phyloP scores from a whole-genome alignment of 1,140 invertebrate species.

The Zelostemma sp. region DNA sequence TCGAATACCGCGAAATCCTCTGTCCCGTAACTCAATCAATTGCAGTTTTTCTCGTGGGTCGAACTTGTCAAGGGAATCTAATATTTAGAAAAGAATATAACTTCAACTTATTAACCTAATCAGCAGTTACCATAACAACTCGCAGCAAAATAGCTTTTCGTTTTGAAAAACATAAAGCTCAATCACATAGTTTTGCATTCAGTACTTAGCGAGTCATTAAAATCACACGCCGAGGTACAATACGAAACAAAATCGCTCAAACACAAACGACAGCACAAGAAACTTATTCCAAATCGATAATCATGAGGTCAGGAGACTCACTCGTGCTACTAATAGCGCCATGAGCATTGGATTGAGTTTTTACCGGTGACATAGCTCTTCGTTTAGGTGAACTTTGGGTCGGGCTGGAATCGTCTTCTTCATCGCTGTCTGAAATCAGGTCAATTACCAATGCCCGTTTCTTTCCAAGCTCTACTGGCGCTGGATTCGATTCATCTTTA shows the following conservation, averaged over 20 bases:
- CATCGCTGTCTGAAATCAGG: conserved; percentile 66
- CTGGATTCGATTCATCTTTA: conserved; percentile 62
- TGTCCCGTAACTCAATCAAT: too few species aligned
- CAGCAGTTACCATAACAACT: too few species aligned
- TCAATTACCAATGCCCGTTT: conserved; percentile 63
- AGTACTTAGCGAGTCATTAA: background rate
- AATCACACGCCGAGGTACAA: background rate
- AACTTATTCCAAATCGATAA: conserved; percentile 66
- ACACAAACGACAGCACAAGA: conserved; percentile 21
- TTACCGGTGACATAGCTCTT: conserved; percentile 54
- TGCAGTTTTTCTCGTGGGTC: too few species aligned
- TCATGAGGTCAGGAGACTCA: conserved; percentile 67
- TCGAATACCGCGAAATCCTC: too few species aligned
- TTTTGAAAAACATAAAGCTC: too few species aligned
- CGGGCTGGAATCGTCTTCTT: conserved; percentile 52
- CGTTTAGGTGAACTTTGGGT: conserved; percentile 57
- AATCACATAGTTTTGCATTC: too few species aligned
- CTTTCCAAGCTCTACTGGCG: conserved; percentile 54
- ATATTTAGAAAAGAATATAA: too few species aligned
- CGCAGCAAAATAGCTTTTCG: too few species aligned
- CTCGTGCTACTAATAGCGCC: conserved; percentile 66
- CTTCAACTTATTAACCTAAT: too few species aligned
- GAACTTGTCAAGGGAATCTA: too few species aligned
- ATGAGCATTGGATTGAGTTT: conserved; percentile 56
- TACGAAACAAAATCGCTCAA: conserved; percentile 6